Evolutionary conservation across 2,113 vertebrate species (phyloP).

Genomic region (Odontophorus gujanensis): DNA sequence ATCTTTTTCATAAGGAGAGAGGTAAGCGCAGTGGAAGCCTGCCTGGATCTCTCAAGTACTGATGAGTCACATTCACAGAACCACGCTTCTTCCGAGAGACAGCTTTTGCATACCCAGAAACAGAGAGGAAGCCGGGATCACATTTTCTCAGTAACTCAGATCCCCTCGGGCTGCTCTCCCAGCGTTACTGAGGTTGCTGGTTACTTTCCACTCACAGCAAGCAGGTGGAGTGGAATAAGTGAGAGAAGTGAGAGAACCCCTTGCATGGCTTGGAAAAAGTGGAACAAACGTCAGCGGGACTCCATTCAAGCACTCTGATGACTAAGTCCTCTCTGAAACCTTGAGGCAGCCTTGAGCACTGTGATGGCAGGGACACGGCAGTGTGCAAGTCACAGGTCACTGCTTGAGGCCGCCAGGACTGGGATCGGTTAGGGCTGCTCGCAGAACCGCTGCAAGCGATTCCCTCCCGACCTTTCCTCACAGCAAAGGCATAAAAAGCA

Average conservation of each 20-base stretch:
- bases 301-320: neutral
- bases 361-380: neutral
- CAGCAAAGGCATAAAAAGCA: neutral
- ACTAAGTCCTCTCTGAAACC: neutral
- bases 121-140: neutral
- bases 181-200: neutral
- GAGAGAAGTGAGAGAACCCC: neutral
- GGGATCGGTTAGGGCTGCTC: neutral
- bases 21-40: neutral
- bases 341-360: neutral
- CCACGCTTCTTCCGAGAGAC: neutral
- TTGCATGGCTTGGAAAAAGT: neutral
- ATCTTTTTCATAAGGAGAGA: neutral
- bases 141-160: neutral
- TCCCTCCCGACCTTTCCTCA: neutral
- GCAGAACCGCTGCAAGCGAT: neutral
- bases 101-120: neutral
- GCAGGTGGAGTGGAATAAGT: neutral
- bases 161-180: neutral
- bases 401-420: neutral
- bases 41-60: neutral
- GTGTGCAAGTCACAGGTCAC: neutral
- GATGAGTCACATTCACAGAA: neutral
- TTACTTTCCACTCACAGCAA: neutral
- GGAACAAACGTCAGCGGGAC: neutral